Percentiles rank a stretch among this genome's conserved stretches.
These are phyloP conservation scores for Illadopsis cleaveri DNA, from an alignment of 2,113 vertebrate genomes.

Conservation along the genomic window DNA sequence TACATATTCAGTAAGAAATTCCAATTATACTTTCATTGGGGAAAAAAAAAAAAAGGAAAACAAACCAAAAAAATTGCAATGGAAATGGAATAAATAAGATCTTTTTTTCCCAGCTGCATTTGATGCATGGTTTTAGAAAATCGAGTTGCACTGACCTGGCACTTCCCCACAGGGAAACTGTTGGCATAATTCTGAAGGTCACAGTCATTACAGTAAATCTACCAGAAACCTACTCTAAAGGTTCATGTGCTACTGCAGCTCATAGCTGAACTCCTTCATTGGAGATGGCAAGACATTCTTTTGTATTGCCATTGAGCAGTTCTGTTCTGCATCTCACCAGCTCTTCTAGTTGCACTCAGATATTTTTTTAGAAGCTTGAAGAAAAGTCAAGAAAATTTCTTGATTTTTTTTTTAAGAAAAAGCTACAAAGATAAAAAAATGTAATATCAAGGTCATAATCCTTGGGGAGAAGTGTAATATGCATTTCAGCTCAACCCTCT, in stretches of 20 bases:
- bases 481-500: background rate
- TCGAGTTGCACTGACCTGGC: slow-evolving; percentile 27
- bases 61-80: background rate
- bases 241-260: slow-evolving; percentile 17
- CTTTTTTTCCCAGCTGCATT: background rate
- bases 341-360: background rate
- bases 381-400: background rate
- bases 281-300: background rate
- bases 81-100: slow-evolving; percentile 28
- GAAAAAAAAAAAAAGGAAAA: background rate
- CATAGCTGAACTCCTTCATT: background rate
- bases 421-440: background rate
- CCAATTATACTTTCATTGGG: background rate
- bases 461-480: background rate
- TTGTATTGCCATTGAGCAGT: background rate
- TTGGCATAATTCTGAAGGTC: slow-evolving; percentile 62
- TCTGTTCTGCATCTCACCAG: background rate
- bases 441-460: background rate
- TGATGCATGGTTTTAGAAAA: slow-evolving; percentile 27
- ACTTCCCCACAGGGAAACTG: slow-evolving; percentile 53
- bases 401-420: background rate
- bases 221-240: slow-evolving; percentile 59
- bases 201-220: slow-evolving; percentile 56
- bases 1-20: background rate
- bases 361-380: background rate